Base-by-base conservation (phyloP, 2,888 invertebrate species). In the Hyposoter didymator region DNA sequence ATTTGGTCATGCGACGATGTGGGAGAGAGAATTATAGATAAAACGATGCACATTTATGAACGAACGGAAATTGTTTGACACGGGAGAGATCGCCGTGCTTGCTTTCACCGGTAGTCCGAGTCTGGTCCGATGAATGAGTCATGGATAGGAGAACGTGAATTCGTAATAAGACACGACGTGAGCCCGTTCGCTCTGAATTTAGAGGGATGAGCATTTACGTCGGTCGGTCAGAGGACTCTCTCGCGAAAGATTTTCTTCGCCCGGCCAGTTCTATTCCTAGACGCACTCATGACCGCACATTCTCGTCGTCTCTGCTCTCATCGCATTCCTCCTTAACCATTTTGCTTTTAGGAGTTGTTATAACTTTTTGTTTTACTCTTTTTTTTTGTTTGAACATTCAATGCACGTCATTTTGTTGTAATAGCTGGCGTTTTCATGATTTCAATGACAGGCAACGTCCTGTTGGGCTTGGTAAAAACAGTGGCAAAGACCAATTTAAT, bases 181-280 rank as follows among this genome's bases (percentile, higher is more conserved):
- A 81, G 83, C 52, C 83, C 82, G 87, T 82, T 88, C 85, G 84
- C 82, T 87, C 88, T 88, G 88, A 88, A 88, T 88, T 88, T 88
- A 89, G 88, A 87, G 88, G 86, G 85, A 88, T 82, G 84, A 87
- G 72, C 86, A 85, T 87, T 85, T 83, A 86, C 84, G 83, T 86
- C 79, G 84, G 49, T 86, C 82, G 84, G 83, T 86, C 87, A 88
- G 79, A 75, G 87, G 85, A 87, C 78, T 86, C 84, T 79, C 70
- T 45, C 43, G 59, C 62, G 76, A 69, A 62, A 17, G 49, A 45
- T 75, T 35, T 78, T 80, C 80, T 83, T 75, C 84, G 86, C 88
- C 88, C 85, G 85, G 86, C 84, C 85, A 84, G 74, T 87, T 88
- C 88, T 88, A 88, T 88, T 88, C 84, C 87, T 88, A 87, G 88